Evolutionary conservation across 2,888 invertebrate genomes (phyloP).

Genomic region (Myopa testacea): DNA sequence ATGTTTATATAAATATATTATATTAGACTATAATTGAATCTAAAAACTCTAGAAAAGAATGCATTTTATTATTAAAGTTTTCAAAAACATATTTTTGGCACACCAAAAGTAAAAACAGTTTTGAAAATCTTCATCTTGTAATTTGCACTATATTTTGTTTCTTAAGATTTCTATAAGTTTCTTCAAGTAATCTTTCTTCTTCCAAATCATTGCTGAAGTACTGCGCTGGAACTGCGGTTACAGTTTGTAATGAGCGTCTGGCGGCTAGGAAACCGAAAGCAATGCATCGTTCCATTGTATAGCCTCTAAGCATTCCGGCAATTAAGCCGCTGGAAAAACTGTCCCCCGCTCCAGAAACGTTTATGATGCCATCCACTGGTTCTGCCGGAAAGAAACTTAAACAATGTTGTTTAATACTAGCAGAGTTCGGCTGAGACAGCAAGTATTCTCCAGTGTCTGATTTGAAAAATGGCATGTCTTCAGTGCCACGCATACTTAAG

Average conservation of each 20-base stretch:
- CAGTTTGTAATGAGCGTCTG: slow-evolving; percentile 71
- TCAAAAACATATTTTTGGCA: no score
- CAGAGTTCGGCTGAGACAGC: slow-evolving; percentile 6
- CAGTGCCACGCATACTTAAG: slow-evolving; percentile 60
- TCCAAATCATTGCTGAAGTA: slow-evolving; percentile 57
- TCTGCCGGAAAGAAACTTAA: slow-evolving; percentile 56
- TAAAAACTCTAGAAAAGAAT: no score
- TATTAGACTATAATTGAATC: no score
- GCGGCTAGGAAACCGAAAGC: slow-evolving; percentile 75
- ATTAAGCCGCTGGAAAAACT: slow-evolving; percentile 81
- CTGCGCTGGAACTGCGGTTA: slow-evolving; percentile 72
- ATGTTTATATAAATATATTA: no score
- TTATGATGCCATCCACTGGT: slow-evolving; percentile 69
- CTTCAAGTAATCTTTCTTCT: slow-evolving; percentile 38
- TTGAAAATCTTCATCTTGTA: background rate
- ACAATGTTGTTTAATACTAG: slow-evolving; percentile 38
- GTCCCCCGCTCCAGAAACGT: slow-evolving; percentile 88
- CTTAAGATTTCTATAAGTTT: slow-evolving; percentile 34
- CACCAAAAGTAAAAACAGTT: no score
- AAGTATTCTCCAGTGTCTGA: slow-evolving; percentile 41
- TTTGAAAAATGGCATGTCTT: slow-evolving; percentile 48
- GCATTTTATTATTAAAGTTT: no score
- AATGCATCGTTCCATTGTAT: slow-evolving; percentile 72
- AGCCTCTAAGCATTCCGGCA: slow-evolving; percentile 72
- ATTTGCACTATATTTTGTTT: slow-evolving; percentile 31